Base-by-base conservation (phyloP, 2,113 vertebrate genomes). In the Oreochromis niloticus region DNA sequence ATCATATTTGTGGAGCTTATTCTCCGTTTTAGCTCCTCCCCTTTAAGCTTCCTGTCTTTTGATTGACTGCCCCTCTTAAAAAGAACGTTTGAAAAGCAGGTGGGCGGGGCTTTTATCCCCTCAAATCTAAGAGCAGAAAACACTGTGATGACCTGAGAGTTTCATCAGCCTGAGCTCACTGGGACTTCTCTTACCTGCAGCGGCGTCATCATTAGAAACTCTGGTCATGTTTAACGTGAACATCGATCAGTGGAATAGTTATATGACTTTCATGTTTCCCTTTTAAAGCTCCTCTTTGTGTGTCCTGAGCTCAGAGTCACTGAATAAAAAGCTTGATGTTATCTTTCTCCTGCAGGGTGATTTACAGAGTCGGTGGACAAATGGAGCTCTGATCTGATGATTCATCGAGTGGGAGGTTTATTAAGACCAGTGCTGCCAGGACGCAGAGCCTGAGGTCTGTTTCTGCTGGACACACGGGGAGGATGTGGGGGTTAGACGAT, bases 1-100 rank as follows among this genome's bases (percentile, higher is more conserved):
- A 3, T 7, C 41, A 48, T 2, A 43, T 0, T 0, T 3, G 6
- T 75, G 24, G 24, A 17, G 2, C 39, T 68, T 13, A 41, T 46
- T 2, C n/a, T 48, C 17, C 4, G 71, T 50, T 48, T 50, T 75
- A 50, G 16, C 71, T 30, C 43, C 71, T 19, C 43, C 24, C 43
- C 71, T 75, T 75, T 48, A 48, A 48, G 41, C 24, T 11, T 7
- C 6, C 71, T 75, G 11, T 75, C 24, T 48, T 75, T 0, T 75
- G 24, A 75, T 30, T 75, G 41, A 3, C 43, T 50, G 43, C 24
- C 43, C 43, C 43, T 48, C 71, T 19, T 73, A 46, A 46, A 48
- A 73, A 13, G 19, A 22, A 46, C 0, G 13, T 73, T 46, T 46
- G 41, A 17, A 73, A 30, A 48, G 43, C 14, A 5, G 71, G 43